A percentile compares a stretch with the other conserved stretches of the same genome.
Conservation (phyloP, 2,888 invertebrate species). For the Callyntrura sp. region DNA sequence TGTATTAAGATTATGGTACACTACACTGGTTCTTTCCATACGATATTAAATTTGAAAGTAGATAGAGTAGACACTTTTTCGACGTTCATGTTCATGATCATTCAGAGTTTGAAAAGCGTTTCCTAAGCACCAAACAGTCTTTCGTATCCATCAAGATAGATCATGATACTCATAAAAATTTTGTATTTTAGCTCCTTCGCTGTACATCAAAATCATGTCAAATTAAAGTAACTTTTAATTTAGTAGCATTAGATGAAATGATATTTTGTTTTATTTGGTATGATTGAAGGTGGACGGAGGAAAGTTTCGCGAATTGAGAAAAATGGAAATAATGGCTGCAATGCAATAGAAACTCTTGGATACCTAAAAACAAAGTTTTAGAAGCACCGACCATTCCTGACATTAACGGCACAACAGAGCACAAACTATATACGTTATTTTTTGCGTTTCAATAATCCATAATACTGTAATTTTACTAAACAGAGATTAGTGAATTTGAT, state of each 20-base stretch:
- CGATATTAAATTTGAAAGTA: no score
- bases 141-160: neutral
- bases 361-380: no score
- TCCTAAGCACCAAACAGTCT: conserved; percentile 46
- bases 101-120: conserved; percentile 10
- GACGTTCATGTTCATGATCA: neutral
- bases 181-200: no score
- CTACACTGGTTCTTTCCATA: neutral
- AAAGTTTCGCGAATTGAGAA: neutral
- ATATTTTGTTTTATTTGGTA: neutral
- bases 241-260: neutral
- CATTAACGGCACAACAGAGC: no score
- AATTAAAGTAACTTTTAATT: neutral
- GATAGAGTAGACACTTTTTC: neutral
- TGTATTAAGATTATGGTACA: neutral
- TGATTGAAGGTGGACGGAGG: neutral
- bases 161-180: neutral
- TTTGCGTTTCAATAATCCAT: no score
- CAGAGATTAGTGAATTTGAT: no score
- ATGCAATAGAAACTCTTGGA: no score
- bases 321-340: no score
- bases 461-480: no score
- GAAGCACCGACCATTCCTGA: no score
- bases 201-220: neutral
- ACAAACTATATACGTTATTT: no score